Evolutionary conservation across 2,888 invertebrate species (phyloP).

Genomic region (Caenorhabditis imperialis): DNA sequence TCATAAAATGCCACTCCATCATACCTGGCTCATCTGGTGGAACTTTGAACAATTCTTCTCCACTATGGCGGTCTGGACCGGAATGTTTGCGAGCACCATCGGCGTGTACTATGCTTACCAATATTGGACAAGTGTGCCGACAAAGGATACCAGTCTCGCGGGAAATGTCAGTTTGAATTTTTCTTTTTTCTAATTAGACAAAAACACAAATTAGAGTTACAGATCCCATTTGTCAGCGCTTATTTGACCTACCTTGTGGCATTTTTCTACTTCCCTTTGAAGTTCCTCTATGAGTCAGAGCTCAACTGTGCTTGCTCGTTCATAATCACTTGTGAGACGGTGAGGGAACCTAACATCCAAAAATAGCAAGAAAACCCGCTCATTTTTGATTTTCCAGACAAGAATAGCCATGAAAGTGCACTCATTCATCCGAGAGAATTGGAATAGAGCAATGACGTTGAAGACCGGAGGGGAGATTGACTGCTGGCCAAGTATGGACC

Average conservation of each 20-base stretch:
- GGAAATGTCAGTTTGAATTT: constrained; percentile 23
- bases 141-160: constrained; percentile 51
- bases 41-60: constrained; percentile 73
- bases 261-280: constrained; percentile 73
- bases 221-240: constrained; percentile 55
- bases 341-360: constrained; percentile 40
- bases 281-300: constrained; percentile 69
- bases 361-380: background rate
- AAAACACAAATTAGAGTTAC: constrained; percentile 7
- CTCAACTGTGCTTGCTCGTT: constrained; percentile 76
- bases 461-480: constrained; percentile 59
- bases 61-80: constrained; percentile 72
- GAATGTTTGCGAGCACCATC: constrained; percentile 72
- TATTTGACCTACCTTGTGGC: constrained; percentile 68
- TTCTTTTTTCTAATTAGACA: background rate
- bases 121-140: constrained; percentile 68
- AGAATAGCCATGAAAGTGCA: constrained; percentile 77
- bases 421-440: constrained; percentile 75
- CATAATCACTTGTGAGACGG: constrained; percentile 77
- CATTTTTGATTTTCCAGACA: constrained; percentile 66
- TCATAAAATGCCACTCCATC: constrained; percentile 74
- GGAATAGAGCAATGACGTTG: constrained; percentile 55
- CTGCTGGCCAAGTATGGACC: constrained; percentile 68
- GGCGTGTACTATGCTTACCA: constrained; percentile 63
- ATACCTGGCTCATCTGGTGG: constrained; percentile 77